Evolutionary conservation across 1,140 invertebrate species (phyloP).

Genomic region (Camponotus floridanus): DNA sequence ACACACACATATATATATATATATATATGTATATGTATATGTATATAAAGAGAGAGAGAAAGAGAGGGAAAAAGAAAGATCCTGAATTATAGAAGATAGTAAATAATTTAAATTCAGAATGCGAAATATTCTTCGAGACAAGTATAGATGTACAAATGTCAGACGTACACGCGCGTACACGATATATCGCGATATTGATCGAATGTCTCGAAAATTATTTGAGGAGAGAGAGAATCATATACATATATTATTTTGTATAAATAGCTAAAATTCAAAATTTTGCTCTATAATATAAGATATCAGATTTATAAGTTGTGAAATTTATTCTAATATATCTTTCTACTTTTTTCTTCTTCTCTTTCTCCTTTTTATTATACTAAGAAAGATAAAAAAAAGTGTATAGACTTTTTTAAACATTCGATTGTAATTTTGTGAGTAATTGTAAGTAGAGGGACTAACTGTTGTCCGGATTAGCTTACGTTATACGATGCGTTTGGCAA

Average conservation of each 20-base stretch:
- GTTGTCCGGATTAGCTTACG: neutral
- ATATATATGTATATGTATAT: constrained; percentile 50
- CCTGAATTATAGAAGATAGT: constrained; percentile 55
- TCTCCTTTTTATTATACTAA: constrained; percentile 9
- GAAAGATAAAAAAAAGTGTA: too few species aligned
- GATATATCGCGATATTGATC: neutral
- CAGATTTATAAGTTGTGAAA: constrained; percentile 2
- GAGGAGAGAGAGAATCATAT: constrained; percentile 2
- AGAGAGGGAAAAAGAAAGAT: constrained; percentile 1
- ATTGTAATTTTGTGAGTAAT: constrained; percentile 2
- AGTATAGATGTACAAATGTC: too few species aligned
- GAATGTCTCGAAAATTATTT: constrained; percentile 26
- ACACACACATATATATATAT: constrained; percentile 55
- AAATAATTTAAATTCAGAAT: constrained; percentile 24
- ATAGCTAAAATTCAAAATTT: constrained; percentile 14
- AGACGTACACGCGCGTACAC: neutral
- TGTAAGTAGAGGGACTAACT: neutral
- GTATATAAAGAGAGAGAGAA: neutral
- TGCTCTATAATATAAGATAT: constrained; percentile 20
- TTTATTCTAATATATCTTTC: constrained; percentile 2
- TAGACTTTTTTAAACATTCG: constrained; percentile 3
- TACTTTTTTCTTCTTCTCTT: neutral
- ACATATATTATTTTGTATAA: constrained; percentile 40
- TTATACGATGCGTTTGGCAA: constrained; percentile 16
- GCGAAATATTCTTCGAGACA: neutral